Base-by-base conservation (phyloP, 2,797 vertebrate species). In the Clarias pachynema region DNA sequence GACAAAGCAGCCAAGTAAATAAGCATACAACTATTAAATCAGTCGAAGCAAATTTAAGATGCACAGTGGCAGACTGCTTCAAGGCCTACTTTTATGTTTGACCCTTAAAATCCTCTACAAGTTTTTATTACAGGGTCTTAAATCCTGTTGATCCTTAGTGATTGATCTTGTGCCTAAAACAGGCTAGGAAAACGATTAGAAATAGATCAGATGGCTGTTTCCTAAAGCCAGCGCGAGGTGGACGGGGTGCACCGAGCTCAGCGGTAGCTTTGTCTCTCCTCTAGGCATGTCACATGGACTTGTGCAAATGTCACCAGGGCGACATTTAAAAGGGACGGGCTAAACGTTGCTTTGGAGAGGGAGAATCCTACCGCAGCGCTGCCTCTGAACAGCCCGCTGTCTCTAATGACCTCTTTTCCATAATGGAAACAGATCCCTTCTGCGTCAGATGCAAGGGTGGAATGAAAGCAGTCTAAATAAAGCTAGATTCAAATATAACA, bases 391-490 rank as follows among this genome's bases (percentile, higher is more conserved):
- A 29, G 59, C 77, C 75, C 37, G 34, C 40, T 12, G 56, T 79
- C 82, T 86, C 68, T 84, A 84, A 84, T 83, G 80, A 84, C 85
- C 85, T 86, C 85, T 80, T 86, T 83, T 86, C 77, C 82, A 73
- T 84, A 84, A 86, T 86, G 66, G 75, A 80, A 86, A 86, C 85
- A 83, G 66, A 83, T 83, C 85, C 82, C 75, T 75, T 74, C 40
- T 84, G 59, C 81, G 49, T 79, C 75, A 86, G 77, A 44, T 82
- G 44, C 74, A 66, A 26, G 82, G 75, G 74, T 74, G 59, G 82
- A 87, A 84, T 84, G 77, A 86, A 86, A 84, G 69, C 75, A 84
- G 86, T 80, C 82, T 86, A 84, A 84, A 84, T 84, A 87, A 81
- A 84, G 69, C 82, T 18, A 31, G 68, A 73, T 83, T 83, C 77